Evolutionary conservation across 2,113 vertebrate species (phyloP).

Genomic region (Campylorhamphus procurvoides): DNA sequence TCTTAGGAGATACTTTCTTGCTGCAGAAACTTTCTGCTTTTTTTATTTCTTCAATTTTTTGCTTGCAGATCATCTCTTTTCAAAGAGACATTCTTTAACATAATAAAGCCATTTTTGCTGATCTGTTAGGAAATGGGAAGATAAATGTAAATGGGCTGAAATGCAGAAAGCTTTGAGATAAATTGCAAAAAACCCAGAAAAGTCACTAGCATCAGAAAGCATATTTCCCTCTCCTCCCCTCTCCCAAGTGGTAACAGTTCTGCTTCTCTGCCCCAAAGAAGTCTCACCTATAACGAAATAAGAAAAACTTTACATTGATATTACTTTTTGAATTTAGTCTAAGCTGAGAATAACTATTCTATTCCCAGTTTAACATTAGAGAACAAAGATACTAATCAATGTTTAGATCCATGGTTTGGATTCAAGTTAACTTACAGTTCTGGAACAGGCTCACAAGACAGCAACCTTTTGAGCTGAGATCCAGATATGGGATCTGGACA

Average conservation of each 20-base stretch:
- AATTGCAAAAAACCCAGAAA: background rate
- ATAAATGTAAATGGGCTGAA: background rate
- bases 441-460: background rate
- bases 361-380: background rate
- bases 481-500: slow-evolving; percentile 8
- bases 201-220: background rate
- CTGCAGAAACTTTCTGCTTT: background rate
- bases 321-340: background rate
- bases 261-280: background rate
- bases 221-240: background rate
- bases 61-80: background rate
- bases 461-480: background rate
- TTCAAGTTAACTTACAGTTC: background rate
- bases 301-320: background rate
- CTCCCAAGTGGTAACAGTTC: background rate
- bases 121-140: background rate
- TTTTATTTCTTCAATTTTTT: background rate
- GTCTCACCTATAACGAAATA: background rate
- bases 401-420: background rate
- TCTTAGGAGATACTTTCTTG: background rate
- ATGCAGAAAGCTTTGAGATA: background rate
- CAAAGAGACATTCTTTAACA: background rate
- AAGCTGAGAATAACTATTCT: background rate
- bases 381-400: background rate
- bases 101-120: background rate